Conservation (phyloP, 2,888 invertebrate genomes). For the Auanema freiburgensis region DNA sequence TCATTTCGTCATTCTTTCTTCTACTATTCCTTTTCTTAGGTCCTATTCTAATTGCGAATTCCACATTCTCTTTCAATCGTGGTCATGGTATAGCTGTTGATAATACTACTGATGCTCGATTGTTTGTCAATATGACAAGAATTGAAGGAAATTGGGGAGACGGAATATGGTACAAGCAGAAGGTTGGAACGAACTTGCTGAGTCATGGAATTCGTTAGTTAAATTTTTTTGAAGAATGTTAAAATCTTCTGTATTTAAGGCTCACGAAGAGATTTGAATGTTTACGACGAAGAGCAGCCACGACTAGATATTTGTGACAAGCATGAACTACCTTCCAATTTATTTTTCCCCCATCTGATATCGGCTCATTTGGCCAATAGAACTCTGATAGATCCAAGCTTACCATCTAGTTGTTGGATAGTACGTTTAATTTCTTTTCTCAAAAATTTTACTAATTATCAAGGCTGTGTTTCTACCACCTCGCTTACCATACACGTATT, state of each 20-base stretch:
- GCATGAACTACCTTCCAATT: slow-evolving; percentile 38
- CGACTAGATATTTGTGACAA: slow-evolving; percentile 54
- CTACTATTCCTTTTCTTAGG: slow-evolving; percentile 66
- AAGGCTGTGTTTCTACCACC: slow-evolving; percentile 56
- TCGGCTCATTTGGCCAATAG: slow-evolving; percentile 52
- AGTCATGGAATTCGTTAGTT: slow-evolving; percentile 30
- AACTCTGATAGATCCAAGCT: slow-evolving; percentile 49
- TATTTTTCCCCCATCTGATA: slow-evolving; percentile 61
- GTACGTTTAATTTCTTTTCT: slow-evolving; percentile 20
- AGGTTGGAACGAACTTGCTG: slow-evolving; percentile 30
- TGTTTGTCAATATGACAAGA: slow-evolving; percentile 78
- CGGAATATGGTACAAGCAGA: slow-evolving; percentile 76
- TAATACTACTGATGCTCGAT: slow-evolving; percentile 73
- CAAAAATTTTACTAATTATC: background rate
- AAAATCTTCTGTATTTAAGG: slow-evolving; percentile 18
- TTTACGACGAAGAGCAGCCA: slow-evolving; percentile 53
- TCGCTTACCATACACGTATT: slow-evolving; percentile 60
- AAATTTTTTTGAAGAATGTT: background rate
- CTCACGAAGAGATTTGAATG: slow-evolving; percentile 28
- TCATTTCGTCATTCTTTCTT: background rate
- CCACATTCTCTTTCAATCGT: slow-evolving; percentile 80
- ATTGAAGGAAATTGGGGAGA: slow-evolving; percentile 85
- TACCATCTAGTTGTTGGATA: slow-evolving; percentile 57
- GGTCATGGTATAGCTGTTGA: slow-evolving; percentile 67
- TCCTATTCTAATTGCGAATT: slow-evolving; percentile 80